Conservation (phyloP, 2,888 invertebrate genomes). For the Drosophila vallismaia region DNA sequence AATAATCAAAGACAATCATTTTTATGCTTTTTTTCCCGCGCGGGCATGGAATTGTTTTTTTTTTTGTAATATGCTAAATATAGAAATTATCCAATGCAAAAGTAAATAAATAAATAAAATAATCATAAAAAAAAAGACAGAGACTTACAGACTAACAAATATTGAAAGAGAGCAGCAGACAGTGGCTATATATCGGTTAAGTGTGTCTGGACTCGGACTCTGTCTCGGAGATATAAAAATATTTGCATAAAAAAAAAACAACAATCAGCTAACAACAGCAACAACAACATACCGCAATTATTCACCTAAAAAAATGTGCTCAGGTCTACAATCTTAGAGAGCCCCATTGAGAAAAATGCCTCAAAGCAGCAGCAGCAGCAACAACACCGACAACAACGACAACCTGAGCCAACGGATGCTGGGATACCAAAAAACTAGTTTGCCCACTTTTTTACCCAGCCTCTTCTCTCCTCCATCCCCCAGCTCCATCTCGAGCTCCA, state of each 20-base stretch:
- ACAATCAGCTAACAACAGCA: constrained; percentile 6
- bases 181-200: constrained; percentile 44
- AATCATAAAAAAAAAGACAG: constrained; percentile 33
- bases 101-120: constrained; percentile 18
- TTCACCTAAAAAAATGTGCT: constrained; percentile 60
- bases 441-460: constrained; percentile 76
- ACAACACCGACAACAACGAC: constrained; percentile 35
- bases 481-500: too few relatives aligned
- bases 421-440: constrained; percentile 80
- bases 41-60: constrained; percentile 57
- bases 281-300: constrained; percentile 62
- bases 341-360: constrained; percentile 72
- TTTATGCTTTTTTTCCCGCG: constrained; percentile 29
- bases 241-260: constrained; percentile 45
- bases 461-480: constrained; percentile 7
- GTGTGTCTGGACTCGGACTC: constrained; percentile 44
- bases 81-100: constrained; percentile 73
- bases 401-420: constrained; percentile 78
- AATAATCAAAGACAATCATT: neutral
- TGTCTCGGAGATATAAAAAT: constrained; percentile 42
- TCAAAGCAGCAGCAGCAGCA: constrained; percentile 48
- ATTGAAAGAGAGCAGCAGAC: constrained; percentile 51
- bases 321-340: constrained; percentile 66
- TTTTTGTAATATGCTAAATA: constrained; percentile 63
- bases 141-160: constrained; percentile 25